These are phyloP conservation scores for Crocodylus rhombifer DNA, from an alignment of 2,797 vertebrate species.

Conservation along the genomic window DNA sequence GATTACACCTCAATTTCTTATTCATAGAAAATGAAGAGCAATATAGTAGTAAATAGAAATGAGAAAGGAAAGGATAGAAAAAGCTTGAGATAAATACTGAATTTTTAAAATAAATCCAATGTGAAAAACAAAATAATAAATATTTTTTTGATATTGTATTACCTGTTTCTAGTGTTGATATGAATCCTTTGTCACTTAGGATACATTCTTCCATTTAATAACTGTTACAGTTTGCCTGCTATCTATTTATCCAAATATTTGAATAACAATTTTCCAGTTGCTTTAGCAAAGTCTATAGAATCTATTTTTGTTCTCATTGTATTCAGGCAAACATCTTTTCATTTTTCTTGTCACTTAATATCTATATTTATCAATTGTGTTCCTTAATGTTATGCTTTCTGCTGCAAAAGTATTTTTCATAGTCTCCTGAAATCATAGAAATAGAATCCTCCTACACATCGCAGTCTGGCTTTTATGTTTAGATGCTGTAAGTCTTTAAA, in stretches of 20 bases:
- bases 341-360: constrained; percentile 31
- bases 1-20: neutral
- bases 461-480: neutral
- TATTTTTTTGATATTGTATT: neutral
- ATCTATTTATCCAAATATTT: constrained; percentile 43
- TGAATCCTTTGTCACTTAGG: constrained; percentile 19
- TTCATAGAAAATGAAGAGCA: neutral
- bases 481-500: neutral
- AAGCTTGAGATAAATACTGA: neutral
- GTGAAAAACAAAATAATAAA: neutral
- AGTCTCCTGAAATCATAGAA: neutral
- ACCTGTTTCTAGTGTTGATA: constrained; percentile 36
- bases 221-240: constrained; percentile 1
- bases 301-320: constrained; percentile 10
- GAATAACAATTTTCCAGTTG: constrained; percentile 28
- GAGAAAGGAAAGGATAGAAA: neutral
- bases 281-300: constrained; percentile 42
- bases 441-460: neutral
- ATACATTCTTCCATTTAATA: constrained; percentile 27
- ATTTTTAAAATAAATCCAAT: neutral
- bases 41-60: neutral
- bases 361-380: neutral
- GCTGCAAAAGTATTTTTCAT: neutral
- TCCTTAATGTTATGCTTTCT: neutral
- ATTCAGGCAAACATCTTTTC: neutral